phyloP scores from a whole-genome alignment of 2,888 invertebrate genomes.

The Torymus aiolomorphi region DNA sequence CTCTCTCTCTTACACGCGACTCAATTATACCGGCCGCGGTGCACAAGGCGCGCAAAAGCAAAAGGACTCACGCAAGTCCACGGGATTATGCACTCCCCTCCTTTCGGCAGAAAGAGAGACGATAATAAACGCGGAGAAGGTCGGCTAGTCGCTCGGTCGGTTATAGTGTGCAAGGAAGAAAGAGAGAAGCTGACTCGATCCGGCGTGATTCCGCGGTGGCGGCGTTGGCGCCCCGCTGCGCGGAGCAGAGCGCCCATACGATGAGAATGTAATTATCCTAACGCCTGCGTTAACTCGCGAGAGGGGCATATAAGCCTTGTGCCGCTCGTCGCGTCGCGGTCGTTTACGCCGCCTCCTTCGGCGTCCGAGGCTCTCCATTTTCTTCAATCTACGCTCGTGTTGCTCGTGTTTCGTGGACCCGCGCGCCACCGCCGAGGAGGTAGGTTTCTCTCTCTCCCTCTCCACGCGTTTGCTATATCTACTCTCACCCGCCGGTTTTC shows the following conservation, averaged over 20 bases:
- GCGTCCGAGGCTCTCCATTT: conserved; percentile 53
- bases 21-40: conserved; percentile 42
- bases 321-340: conserved; percentile 55
- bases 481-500: background rate
- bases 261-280: conserved; percentile 68
- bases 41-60: background rate
- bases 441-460: background rate
- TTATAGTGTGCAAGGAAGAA: conserved; percentile 58
- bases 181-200: conserved; percentile 36
- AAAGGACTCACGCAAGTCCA: background rate
- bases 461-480: background rate
- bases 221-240: conserved; percentile 64
- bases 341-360: conserved; percentile 52
- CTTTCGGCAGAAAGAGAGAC: conserved; percentile 28
- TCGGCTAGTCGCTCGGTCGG: conserved; percentile 64
- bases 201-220: conserved; percentile 60
- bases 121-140: conserved; percentile 58
- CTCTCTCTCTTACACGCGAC: conserved; percentile 7
- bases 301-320: too few relatives aligned
- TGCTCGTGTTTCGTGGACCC: conserved; percentile 51
- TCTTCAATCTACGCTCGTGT: conserved; percentile 52
- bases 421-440: conserved; percentile 42
- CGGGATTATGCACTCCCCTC: conserved; percentile 8
- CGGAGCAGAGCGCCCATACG: conserved; percentile 61
- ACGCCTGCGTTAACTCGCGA: conserved; percentile 62